Base-by-base conservation (phyloP, 2,888 invertebrate genomes). In the Drosophila anceps region DNA sequence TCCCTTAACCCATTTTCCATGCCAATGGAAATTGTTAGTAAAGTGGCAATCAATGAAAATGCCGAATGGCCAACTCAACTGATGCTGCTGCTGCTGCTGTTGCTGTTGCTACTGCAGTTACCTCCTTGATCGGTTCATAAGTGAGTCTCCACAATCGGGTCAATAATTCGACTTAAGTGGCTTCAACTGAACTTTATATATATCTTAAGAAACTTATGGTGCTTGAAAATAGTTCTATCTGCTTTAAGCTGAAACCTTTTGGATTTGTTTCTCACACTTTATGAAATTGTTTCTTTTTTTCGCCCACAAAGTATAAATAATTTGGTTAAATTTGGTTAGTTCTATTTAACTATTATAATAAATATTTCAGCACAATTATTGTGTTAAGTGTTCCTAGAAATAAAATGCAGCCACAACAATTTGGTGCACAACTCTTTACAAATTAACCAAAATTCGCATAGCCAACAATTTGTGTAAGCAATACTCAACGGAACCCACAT, bases 11-110 rank as follows among this genome's bases (percentile, higher is more conserved):
- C 57, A 60, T 60, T 58, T 24, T 57, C 37, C 68, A 62, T 55
- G 37, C 37, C 44, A 69, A 50, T 41, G 53, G 18, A 65, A 63
- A 73, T 73, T 66, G 82, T 68, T 69, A 29, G 61, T 58, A 44
- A 64, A 81, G 75, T 77, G 82, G 71, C 71, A 78, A 84, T 86
- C 71, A 69, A 24, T 24, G 62, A 29, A 58, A 68, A 50, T 44
- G 39, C 41, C 29, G 27, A 59, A 46, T 46, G 39, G 15, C 37
- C 13, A 35, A 39, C 12, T 46, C 37, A 20, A 62, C 37, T 59
- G 53, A n/a, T 33, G 12, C 55, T 54, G 31, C n/a, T 20, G 37
- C 54, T 48, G 31, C n/a, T 20, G 37, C 54, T 48, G 46, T 31
- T 50, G 13, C 55, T 39, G 13, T 31, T 50, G 13, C 55, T 39